These are phyloP conservation scores for Epinotia demarniana DNA, from an alignment of 2,888 invertebrate species.

Conservation along the genomic window DNA sequence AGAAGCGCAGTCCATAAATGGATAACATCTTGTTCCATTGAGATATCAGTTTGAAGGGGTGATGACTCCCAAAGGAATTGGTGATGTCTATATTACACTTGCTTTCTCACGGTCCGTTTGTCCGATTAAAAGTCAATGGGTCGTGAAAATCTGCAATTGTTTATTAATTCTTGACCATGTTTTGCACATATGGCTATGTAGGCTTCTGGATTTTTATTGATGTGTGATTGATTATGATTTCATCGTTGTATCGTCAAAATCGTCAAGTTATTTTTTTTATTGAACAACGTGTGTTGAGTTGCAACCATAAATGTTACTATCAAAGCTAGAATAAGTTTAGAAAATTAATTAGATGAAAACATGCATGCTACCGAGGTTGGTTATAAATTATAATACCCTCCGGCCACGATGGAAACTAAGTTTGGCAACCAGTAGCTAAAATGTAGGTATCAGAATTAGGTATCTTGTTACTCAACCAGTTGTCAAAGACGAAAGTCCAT, in stretches of 20 bases:
- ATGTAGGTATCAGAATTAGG: too few relatives aligned
- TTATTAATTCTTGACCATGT: slow-evolving; percentile 27
- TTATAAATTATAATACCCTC: too few relatives aligned
- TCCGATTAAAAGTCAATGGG: slow-evolving; percentile 60
- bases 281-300: not conserved
- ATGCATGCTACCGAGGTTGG: not conserved
- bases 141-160: slow-evolving; percentile 55
- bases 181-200: slow-evolving; percentile 19
- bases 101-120: slow-evolving; percentile 71
- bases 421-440: too few relatives aligned
- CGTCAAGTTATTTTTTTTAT: not conserved
- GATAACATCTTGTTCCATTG: slow-evolving; percentile 75
- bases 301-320: not conserved
- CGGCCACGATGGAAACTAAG: too few relatives aligned
- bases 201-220: not conserved
- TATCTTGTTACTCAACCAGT: too few relatives aligned
- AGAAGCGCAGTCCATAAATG: slow-evolving; percentile 59
- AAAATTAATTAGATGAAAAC: not conserved
- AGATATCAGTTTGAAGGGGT: slow-evolving; percentile 59
- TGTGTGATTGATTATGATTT: slow-evolving; percentile 9
- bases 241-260: not conserved
- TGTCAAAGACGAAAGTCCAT: too few relatives aligned
- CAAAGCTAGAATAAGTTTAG: not conserved
- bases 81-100: slow-evolving; percentile 58
- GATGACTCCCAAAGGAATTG: slow-evolving; percentile 51